phyloP scores from a whole-genome alignment of 2,113 vertebrate species.

The Cnemophilus loriae region DNA sequence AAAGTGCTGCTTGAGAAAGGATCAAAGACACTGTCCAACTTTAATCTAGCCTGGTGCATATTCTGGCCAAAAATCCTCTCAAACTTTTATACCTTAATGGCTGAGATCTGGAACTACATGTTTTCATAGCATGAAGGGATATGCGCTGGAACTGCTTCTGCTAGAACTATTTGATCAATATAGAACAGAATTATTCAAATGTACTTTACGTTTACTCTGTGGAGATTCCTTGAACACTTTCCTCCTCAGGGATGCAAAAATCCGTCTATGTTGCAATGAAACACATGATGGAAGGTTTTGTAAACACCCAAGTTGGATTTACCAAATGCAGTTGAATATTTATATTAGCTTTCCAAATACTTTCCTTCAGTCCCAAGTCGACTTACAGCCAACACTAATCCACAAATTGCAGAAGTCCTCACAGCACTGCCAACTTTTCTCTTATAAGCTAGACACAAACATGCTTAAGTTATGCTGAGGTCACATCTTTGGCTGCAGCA shows the following conservation, averaged over 20 bases:
- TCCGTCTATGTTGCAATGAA: neutral
- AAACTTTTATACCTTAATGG: constrained; percentile 16
- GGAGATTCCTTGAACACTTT: neutral
- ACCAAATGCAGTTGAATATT: neutral
- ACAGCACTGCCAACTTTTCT: neutral
- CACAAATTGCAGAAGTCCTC: neutral
- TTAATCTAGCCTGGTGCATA: neutral
- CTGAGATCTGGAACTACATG: neutral
- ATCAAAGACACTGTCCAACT: neutral
- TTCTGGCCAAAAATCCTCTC: neutral
- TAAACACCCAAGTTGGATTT: neutral
- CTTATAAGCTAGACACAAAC: neutral
- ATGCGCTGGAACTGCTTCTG: constrained; percentile 28
- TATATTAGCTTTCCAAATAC: neutral
- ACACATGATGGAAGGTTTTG: neutral
- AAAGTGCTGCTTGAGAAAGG: neutral
- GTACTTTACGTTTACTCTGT: neutral
- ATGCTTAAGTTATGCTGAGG: neutral
- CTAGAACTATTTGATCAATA: constrained; percentile 34
- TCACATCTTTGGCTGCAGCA: neutral
- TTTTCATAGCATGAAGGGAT: constrained; percentile 10
- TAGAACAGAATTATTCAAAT: constrained; percentile 42
- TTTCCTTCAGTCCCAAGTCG: neutral
- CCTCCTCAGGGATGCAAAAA: neutral
- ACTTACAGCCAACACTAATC: neutral